phyloP scores from a whole-genome alignment of 2,888 invertebrate species.

The Tuta absoluta region DNA sequence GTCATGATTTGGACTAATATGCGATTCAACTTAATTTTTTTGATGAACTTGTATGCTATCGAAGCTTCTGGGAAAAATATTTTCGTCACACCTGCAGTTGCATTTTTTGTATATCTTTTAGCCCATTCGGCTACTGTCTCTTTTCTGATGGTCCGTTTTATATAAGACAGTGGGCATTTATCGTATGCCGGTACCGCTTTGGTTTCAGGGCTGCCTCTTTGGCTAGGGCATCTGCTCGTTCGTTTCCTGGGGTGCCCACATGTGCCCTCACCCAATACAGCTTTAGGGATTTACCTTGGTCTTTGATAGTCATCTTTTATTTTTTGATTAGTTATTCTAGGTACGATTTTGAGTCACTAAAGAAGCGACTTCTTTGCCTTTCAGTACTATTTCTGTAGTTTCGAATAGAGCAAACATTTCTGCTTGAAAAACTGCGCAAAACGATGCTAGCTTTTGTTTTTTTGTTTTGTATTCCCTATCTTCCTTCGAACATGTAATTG shows the following conservation, averaged over 20 bases:
- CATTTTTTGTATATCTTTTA: constrained; percentile 4
- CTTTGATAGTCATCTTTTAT: neutral
- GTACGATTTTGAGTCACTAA: neutral
- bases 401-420: neutral
- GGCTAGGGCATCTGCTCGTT: neutral
- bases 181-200: neutral
- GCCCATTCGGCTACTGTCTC: constrained; percentile 3
- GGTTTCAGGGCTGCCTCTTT: constrained; percentile 1
- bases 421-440: constrained; percentile 7
- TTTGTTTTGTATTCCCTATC: neutral
- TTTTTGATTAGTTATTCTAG: neutral
- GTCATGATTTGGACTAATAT: neutral
- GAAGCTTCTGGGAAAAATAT: neutral
- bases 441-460: neutral
- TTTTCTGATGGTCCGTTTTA: neutral
- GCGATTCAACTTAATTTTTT: neutral
- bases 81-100: too few species aligned
- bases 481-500: neutral
- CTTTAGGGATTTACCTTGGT: neutral
- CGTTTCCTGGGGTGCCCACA: neutral
- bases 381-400: neutral
- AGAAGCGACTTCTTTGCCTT: neutral
- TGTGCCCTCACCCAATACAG: constrained; percentile 8
- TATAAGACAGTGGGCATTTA: neutral
- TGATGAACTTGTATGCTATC: neutral